A percentile compares a stretch with the other conserved stretches of the same genome.
phyloP scores from a whole-genome alignment of 2,113 vertebrate genomes.

The Arvicanthis niloticus region DNA sequence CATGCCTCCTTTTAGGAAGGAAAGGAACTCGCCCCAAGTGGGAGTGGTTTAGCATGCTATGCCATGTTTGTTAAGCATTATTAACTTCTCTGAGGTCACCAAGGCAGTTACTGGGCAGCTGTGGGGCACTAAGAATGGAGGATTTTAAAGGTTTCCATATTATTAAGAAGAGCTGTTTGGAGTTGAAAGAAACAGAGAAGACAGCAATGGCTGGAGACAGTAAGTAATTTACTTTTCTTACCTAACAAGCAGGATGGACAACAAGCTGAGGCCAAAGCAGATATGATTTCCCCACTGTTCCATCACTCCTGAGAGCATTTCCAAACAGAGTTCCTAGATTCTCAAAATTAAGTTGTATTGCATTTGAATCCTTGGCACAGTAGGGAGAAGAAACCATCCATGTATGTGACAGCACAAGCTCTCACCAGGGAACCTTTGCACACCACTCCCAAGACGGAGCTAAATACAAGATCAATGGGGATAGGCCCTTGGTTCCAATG shows the following conservation, averaged over 20 bases:
- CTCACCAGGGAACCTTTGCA: not conserved
- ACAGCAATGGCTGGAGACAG: not conserved
- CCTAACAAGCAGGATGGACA: not conserved
- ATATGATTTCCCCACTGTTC: not conserved
- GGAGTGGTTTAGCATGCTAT: not conserved
- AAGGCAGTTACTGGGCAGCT: not conserved
- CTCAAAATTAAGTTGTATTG: too few relatives aligned
- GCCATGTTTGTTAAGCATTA: not conserved
- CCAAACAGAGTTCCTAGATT: not conserved
- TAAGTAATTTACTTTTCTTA: not conserved
- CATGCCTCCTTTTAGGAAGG: not conserved
- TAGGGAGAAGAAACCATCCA: not conserved
- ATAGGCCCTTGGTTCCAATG: not conserved
- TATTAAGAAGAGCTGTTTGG: not conserved
- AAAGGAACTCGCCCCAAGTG: not conserved
- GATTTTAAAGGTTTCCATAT: not conserved
- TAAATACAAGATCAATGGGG: not conserved
- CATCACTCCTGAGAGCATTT: not conserved
- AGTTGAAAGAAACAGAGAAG: not conserved
- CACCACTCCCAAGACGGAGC: not conserved
- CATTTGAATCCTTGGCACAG: not conserved
- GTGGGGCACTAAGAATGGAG: not conserved
- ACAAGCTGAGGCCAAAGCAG: not conserved
- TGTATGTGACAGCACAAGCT: not conserved
- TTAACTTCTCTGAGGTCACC: not conserved